A percentile compares a stretch with the other conserved stretches of the same genome.
These are phyloP conservation scores for Aspidiotus rigidus DNA, from an alignment of 2,888 invertebrate species.

Conservation along the genomic window DNA sequence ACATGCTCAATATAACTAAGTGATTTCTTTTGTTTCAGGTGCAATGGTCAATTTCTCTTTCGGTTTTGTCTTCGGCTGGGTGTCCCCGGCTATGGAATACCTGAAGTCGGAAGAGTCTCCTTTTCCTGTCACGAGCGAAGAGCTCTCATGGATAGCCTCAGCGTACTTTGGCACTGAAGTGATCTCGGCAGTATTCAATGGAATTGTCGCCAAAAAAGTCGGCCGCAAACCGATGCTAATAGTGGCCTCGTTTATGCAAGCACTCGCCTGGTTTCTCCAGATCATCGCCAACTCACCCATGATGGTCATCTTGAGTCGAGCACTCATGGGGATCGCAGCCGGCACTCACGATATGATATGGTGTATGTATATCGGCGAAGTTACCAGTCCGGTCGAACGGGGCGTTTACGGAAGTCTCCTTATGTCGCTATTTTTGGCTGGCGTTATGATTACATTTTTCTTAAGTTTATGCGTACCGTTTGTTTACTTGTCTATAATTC, in stretches of 20 bases:
- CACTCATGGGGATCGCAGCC: conserved; percentile 37
- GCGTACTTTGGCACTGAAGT: neutral
- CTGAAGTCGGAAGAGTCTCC: neutral
- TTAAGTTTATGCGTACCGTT: conserved; percentile 36
- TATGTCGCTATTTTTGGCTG: conserved; percentile 37
- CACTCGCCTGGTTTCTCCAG: conserved; percentile 6
- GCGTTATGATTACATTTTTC: conserved; percentile 37
- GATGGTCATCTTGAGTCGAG: conserved; percentile 35
- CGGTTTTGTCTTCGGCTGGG: conserved; percentile 17
- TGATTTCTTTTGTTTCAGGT: neutral
- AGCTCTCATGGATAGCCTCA: conserved; percentile 21
- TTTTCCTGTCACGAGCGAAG: conserved; percentile 6
- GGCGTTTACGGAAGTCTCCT: conserved; percentile 37
- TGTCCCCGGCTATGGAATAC: conserved; percentile 15
- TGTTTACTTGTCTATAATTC: neutral
- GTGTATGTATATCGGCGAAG: conserved; percentile 38
- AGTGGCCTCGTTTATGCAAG: neutral
- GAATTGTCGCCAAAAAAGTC: conserved; percentile 3
- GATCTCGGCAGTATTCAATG: neutral
- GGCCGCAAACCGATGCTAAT: conserved; percentile 8
- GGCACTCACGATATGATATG: conserved; percentile 37
- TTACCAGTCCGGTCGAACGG: conserved; percentile 35
- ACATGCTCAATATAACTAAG: no score
- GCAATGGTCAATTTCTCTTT: conserved; percentile 3
- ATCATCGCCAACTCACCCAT: conserved; percentile 3